Evolutionary conservation across 2,888 invertebrate genomes (phyloP).

Genomic region (Clanis bilineata): DNA sequence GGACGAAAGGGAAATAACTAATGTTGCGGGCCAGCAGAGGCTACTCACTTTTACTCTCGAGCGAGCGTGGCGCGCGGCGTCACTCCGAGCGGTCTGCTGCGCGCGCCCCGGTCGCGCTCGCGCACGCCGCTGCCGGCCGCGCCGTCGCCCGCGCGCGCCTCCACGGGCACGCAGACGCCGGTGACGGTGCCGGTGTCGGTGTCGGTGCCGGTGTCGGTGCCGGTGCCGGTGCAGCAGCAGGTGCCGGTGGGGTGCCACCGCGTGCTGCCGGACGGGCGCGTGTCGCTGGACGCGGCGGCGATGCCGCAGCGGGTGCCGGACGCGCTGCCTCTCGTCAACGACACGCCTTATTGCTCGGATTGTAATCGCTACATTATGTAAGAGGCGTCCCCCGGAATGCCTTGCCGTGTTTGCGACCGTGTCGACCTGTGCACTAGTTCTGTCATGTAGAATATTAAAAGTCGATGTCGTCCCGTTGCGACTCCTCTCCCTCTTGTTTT

Average conservation of each 20-base stretch:
- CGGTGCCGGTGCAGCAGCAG: conserved; percentile 54
- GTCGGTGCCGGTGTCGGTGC: conserved; percentile 57
- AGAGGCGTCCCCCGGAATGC: conserved; percentile 81
- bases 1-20: conserved; percentile 51
- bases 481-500: conserved; percentile 36
- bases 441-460: conserved; percentile 58
- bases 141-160: too few species aligned
- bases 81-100: conserved; percentile 83
- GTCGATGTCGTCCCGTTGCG: conserved; percentile 52
- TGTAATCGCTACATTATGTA: conserved; percentile 95
- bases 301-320: conserved; percentile 47
- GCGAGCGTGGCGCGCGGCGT: conserved; percentile 89
- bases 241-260: conserved; percentile 81
- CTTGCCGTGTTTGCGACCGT: conserved; percentile 80
- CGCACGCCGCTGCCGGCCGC: conserved; percentile 67
- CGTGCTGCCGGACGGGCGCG: conserved; percentile 75
- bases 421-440: conserved; percentile 74
- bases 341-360: conserved; percentile 88
- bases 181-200: conserved; percentile 53
- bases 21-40: conserved; percentile 72
- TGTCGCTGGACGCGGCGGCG: conserved; percentile 67
- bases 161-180: too few species aligned
- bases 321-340: conserved; percentile 74
- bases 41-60: conserved; percentile 87
- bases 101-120: conserved; percentile 70